A percentile compares a stretch with the other conserved stretches of the same genome.
Evolutionary conservation across 2,888 invertebrate genomes (phyloP).

Genomic region (Eristalinus sepulchralis): DNA sequence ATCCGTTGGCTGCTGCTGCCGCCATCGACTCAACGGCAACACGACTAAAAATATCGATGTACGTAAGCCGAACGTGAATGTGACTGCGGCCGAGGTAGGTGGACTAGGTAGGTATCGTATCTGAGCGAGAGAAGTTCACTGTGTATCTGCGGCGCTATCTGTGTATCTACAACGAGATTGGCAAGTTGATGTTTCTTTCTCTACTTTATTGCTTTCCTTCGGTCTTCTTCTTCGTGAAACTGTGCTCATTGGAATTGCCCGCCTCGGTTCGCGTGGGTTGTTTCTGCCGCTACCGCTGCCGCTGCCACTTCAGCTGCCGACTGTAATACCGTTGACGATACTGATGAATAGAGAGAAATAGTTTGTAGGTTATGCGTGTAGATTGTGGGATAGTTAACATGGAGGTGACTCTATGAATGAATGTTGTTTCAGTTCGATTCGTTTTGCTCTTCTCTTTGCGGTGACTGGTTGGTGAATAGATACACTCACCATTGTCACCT

Average conservation of each 20-base stretch:
- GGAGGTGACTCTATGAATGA: conserved; percentile 60
- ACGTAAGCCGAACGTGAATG: conserved; percentile 38
- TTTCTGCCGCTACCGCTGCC: conserved; percentile 1
- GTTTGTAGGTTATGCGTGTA: conserved; percentile 57
- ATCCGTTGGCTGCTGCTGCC: neutral
- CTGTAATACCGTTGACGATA: conserved; percentile 18
- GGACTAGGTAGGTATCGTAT: neutral
- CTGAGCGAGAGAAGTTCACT: neutral
- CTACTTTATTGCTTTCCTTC: neutral
- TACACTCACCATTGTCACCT: conserved; percentile 1
- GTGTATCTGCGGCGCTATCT: conserved; percentile 25
- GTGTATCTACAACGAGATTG: conserved; percentile 35
- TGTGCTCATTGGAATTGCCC: conserved; percentile 49
- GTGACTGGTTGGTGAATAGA: conserved; percentile 31
- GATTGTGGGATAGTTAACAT: conserved; percentile 29
- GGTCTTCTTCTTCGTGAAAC: neutral
- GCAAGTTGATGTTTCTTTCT: conserved; percentile 12
- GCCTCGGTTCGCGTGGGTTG: conserved; percentile 48
- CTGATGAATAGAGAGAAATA: conserved; percentile 38
- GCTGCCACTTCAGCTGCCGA: neutral
- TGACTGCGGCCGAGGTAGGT: neutral
- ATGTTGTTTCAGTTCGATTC: conserved; percentile 19
- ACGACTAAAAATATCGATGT: conserved; percentile 53
- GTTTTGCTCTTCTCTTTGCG: neutral
- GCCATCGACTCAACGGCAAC: conserved; percentile 10